Evolutionary conservation across 2,113 vertebrate species (phyloP).

Genomic region (Tiliqua scincoides): DNA sequence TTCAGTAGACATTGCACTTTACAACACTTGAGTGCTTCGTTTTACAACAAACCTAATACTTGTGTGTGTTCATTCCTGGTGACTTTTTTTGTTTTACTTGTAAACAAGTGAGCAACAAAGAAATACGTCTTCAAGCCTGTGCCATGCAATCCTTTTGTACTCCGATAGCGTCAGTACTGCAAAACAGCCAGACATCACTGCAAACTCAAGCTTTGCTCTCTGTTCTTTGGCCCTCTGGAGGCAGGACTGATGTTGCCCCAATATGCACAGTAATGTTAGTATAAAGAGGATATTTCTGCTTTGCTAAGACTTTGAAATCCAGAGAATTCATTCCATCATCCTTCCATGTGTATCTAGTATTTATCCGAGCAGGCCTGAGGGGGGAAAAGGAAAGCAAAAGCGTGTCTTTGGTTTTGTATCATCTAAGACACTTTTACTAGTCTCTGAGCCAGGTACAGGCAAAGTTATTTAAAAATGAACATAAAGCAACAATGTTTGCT

Average conservation of each 20-base stretch:
- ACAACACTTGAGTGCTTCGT: background rate
- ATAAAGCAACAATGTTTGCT: background rate
- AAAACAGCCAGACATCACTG: background rate
- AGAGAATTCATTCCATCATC: constrained; percentile 78
- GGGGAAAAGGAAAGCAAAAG: constrained; percentile 16
- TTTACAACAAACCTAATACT: background rate
- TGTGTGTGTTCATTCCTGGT: background rate
- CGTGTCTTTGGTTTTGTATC: background rate
- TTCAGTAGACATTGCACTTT: constrained; percentile 30
- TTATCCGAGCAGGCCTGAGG: constrained; percentile 39
- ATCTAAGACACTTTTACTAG: background rate
- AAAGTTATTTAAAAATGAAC: background rate
- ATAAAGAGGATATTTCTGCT: constrained; percentile 66
- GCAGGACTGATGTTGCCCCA: constrained; percentile 52
- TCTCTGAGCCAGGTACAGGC: background rate
- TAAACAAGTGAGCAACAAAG: background rate
- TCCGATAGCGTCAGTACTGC: rapidly evolving
- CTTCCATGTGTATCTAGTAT: constrained; percentile 70
- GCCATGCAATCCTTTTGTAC: background rate
- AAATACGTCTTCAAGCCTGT: background rate
- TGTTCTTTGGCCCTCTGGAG: constrained; percentile 1
- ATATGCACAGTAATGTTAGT: constrained; percentile 75
- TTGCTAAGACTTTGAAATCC: constrained; percentile 70
- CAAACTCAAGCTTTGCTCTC: background rate
- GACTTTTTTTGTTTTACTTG: background rate